Percentiles rank a stretch among this genome's conserved stretches.
Conservation (phyloP, 2,113 vertebrate species). For the Cryptotis parvus region DNA sequence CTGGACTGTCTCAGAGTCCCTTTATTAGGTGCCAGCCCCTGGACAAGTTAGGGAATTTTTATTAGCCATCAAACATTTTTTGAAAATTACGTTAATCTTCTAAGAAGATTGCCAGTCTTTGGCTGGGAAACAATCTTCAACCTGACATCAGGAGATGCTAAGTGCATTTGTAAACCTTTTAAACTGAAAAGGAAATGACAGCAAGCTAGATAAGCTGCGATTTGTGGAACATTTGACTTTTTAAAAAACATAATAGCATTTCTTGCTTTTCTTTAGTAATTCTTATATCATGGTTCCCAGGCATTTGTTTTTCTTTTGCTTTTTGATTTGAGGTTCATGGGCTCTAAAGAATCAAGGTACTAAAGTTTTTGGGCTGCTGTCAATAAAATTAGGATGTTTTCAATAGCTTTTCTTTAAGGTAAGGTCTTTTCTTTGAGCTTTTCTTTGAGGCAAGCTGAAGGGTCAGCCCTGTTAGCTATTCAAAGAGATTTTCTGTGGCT, state of each 20-base stretch:
- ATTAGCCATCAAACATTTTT: conserved; percentile 51
- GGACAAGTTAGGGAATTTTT: conserved; percentile 39
- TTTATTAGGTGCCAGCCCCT: not conserved
- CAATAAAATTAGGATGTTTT: not conserved
- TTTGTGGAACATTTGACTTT: conserved; percentile 1
- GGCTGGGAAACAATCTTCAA: not conserved
- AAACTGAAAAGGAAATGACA: not conserved
- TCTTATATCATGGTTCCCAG: not conserved
- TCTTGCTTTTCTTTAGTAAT: not conserved
- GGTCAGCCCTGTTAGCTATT: not conserved
- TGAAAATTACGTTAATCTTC: conserved; percentile 63
- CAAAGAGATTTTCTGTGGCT: conserved; percentile 32
- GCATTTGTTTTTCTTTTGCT: not conserved
- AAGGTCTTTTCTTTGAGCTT: too few relatives aligned
- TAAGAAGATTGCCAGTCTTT: conserved; percentile 25
- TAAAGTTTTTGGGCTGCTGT: not conserved
- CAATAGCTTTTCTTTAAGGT: not conserved
- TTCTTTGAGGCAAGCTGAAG: not conserved
- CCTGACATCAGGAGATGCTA: not conserved
- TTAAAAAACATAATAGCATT: too few relatives aligned
- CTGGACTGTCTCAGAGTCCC: conserved; percentile 21
- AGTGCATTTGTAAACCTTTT: not conserved
- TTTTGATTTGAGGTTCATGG: not conserved
- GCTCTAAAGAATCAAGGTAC: conserved; percentile 20
- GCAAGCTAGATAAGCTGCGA: not conserved